These are phyloP conservation scores for Oxystoma pomonae DNA, from an alignment of 2,888 invertebrate species.

Conservation along the genomic window DNA sequence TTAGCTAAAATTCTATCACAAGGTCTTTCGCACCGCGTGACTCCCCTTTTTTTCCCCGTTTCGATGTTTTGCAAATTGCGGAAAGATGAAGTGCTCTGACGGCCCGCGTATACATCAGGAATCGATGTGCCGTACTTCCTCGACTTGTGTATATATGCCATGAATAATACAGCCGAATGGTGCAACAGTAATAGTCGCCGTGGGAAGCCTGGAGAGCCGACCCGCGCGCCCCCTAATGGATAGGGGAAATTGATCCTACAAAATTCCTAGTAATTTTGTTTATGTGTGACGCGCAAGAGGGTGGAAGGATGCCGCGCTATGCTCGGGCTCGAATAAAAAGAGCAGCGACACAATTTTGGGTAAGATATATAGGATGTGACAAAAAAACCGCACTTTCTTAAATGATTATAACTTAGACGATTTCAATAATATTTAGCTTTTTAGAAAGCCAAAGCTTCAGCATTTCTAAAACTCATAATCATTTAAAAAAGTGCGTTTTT, in stretches of 20 bases:
- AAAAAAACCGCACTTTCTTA: no score
- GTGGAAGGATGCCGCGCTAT: conserved; percentile 19
- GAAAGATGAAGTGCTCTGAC: conserved; percentile 23
- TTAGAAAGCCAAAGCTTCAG: no score
- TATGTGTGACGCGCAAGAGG: conserved; percentile 28
- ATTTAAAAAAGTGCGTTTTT: no score
- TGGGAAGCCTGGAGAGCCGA: conserved; percentile 19
- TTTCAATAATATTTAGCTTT: no score
- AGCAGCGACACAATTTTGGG: neutral
- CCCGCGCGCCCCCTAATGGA: conserved; percentile 40
- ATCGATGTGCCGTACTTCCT: conserved; percentile 37
- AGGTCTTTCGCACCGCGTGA: neutral
- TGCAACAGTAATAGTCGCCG: conserved; percentile 19
- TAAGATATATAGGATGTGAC: no score
- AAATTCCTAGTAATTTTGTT: conserved; percentile 46
- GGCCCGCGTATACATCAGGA: conserved; percentile 30
- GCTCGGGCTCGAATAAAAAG: neutral
- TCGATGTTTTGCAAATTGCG: conserved; percentile 23
- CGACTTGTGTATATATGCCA: conserved; percentile 14
- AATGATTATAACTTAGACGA: no score
- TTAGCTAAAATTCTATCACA: neutral
- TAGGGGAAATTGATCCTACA: conserved; percentile 42
- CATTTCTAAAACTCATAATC: no score
- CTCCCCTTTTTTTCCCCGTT: neutral
- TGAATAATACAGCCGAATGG: conserved; percentile 30